These are phyloP conservation scores for Hesperophylax magnus DNA, from an alignment of 1,140 invertebrate genomes.

Conservation along the genomic window DNA sequence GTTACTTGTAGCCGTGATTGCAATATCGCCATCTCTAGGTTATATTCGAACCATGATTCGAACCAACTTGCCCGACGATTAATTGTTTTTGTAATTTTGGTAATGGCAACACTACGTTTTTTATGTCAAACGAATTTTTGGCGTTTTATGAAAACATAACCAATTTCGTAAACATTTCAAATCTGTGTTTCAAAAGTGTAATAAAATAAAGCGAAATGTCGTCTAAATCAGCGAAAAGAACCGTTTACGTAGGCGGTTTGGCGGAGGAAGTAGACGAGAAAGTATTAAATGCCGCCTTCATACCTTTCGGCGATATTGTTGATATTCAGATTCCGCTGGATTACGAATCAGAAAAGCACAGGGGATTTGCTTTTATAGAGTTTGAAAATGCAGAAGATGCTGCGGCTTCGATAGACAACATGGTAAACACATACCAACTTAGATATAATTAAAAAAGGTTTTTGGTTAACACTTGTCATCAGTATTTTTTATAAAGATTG, in stretches of 20 bases:
- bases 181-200: background rate
- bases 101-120: background rate
- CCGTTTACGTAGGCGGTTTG: slow-evolving; percentile 90
- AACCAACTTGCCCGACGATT: too few species aligned
- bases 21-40: too few species aligned
- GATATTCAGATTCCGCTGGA: slow-evolving; percentile 98
- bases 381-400: slow-evolving; percentile 97
- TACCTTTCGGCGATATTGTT: slow-evolving; percentile 97
- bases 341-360: slow-evolving; percentile 97
- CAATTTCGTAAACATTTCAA: too few species aligned
- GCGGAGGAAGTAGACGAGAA: slow-evolving; percentile 98
- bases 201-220: slow-evolving; percentile 59
- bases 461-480: too few species aligned
- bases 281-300: slow-evolving; percentile 95
- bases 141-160: background rate
- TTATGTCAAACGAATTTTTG: background rate
- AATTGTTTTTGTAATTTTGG: too few species aligned
- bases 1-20: too few species aligned
- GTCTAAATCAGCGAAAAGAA: slow-evolving; percentile 77
- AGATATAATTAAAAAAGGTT: background rate
- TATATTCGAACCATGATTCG: too few species aligned
- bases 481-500: too few species aligned
- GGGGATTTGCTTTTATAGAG: slow-evolving; percentile 98
- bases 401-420: slow-evolving; percentile 98
- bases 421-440: slow-evolving; percentile 76